Conservation (phyloP, 2,888 invertebrate species). For the Melipona beecheii region DNA sequence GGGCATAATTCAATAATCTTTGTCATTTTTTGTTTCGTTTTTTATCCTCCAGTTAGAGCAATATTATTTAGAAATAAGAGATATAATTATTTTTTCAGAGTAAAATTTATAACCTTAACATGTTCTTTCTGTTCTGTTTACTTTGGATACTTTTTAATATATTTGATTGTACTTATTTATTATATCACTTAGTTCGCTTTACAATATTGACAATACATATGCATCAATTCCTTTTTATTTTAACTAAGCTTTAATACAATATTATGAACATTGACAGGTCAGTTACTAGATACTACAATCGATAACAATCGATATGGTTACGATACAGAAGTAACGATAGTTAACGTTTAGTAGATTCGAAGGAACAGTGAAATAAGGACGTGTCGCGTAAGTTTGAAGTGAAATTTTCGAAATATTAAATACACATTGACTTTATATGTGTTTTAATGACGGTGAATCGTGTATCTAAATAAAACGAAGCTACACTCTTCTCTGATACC, state of each 20-base stretch:
- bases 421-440: neutral
- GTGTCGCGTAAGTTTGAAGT: neutral
- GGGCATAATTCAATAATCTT: constrained; percentile 80
- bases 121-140: neutral
- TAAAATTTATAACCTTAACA: constrained; percentile 17
- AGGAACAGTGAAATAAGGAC: neutral
- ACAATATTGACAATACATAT: neutral
- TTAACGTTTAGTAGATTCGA: neutral
- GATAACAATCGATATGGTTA: neutral
- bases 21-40: constrained; percentile 68
- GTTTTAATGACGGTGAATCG: neutral
- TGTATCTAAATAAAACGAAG: neutral
- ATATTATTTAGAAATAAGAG: neutral
- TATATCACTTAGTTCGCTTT: neutral
- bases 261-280: neutral
- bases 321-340: neutral
- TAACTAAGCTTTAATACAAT: neutral
- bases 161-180: neutral
- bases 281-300: neutral
- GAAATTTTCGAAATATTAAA: neutral
- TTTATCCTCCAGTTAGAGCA: neutral
- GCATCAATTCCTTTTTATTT: neutral
- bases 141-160: neutral
- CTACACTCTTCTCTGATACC: neutral
- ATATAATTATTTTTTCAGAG: neutral